A percentile compares a stretch with the other conserved stretches of the same genome.
Conservation (phyloP, 2,888 invertebrate species). For the Drosophila mimetica region DNA sequence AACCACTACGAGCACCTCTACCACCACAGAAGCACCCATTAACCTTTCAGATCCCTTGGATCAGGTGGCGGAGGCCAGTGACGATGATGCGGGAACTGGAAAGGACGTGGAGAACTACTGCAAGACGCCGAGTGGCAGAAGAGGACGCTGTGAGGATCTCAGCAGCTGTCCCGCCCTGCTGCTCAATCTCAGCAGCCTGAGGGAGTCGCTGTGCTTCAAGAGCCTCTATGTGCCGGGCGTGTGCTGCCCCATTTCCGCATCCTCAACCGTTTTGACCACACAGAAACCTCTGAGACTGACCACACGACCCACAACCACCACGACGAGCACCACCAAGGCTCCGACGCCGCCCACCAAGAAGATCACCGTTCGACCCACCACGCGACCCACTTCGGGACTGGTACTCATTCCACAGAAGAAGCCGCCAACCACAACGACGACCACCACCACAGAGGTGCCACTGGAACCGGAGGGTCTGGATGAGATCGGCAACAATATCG, state of each 20-base stretch:
- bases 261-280: conserved; percentile 79
- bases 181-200: conserved; percentile 91
- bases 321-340: conserved; percentile 77
- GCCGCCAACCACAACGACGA: conserved; percentile 85
- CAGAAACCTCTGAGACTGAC: conserved; percentile 81
- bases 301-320: conserved; percentile 69
- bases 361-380: conserved; percentile 66
- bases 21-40: conserved; percentile 3
- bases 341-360: conserved; percentile 31
- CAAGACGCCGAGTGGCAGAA: conserved; percentile 91
- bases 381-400: conserved; percentile 71
- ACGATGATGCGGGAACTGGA: conserved; percentile 83
- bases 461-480: conserved; percentile 75
- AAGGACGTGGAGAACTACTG: conserved; percentile 88
- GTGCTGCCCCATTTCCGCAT: conserved; percentile 89
- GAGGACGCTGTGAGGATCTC: conserved; percentile 93
- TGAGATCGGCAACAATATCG: conserved; percentile 72
- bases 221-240: conserved; percentile 96
- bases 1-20: conserved; percentile 67
- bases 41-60: conserved; percentile 67
- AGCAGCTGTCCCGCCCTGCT: conserved; percentile 94
- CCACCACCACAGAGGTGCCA: conserved; percentile 84
- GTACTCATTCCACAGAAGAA: conserved; percentile 83
- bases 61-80: conserved; percentile 82
- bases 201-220: conserved; percentile 96